Percentiles rank a stretch among this genome's conserved stretches.
These are phyloP conservation scores for Protobothrops flavoviridis DNA, from an alignment of 2,113 vertebrate genomes.

Conservation along the genomic window DNA sequence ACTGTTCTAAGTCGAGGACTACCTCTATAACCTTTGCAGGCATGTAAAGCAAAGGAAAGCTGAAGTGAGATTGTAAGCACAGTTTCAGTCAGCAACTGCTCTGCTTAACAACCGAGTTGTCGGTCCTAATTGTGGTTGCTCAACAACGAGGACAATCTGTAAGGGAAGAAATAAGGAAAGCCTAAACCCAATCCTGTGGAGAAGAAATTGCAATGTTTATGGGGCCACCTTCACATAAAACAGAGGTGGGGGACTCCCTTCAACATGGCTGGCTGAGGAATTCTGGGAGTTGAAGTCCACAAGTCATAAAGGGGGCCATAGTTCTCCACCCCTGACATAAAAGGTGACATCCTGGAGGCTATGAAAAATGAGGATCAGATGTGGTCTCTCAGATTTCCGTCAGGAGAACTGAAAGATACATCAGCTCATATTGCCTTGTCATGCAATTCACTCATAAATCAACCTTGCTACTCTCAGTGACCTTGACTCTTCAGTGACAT, in stretches of 20 bases:
- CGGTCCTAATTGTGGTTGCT: too few species aligned
- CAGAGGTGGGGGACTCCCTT: background rate
- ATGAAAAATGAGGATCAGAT: background rate
- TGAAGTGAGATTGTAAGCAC: background rate
- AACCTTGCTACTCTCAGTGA: background rate
- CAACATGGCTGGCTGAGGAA: background rate
- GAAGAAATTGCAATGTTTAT: too few species aligned
- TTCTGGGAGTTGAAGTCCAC: background rate
- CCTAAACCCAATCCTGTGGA: too few species aligned
- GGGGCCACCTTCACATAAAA: background rate
- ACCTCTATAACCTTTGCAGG: background rate
- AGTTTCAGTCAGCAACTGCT: background rate
- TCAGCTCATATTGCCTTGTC: background rate
- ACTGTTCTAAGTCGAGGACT: too few species aligned
- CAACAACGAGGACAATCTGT: too few species aligned
- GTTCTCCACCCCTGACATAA: background rate
- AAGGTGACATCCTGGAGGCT: background rate
- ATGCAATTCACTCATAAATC: background rate
- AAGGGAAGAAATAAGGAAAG: too few species aligned
- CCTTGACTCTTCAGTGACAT: background rate
- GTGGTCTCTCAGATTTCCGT: background rate
- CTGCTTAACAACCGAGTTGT: background rate
- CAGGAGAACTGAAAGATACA: background rate
- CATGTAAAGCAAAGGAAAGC: too few species aligned
- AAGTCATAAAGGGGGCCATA: background rate